Percentiles rank a stretch among this genome's conserved stretches.
Conservation (phyloP, 1,140 invertebrate genomes). For the Chlorops oryzae region DNA sequence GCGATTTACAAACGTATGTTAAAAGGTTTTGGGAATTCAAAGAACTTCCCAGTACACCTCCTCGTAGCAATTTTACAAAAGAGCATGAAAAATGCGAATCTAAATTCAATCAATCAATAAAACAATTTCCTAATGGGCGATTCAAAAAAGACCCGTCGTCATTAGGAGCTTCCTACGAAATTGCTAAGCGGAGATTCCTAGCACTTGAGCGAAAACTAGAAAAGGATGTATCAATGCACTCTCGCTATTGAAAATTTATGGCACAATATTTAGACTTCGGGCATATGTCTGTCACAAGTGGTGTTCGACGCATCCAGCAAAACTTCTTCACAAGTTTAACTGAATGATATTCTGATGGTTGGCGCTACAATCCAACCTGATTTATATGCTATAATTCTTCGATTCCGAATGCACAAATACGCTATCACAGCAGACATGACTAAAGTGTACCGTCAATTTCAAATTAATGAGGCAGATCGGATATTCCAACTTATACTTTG, state of each 20-base stretch:
- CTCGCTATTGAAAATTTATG: conserved; percentile 22
- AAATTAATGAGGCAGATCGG: conserved; percentile 17
- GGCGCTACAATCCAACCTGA: conserved; percentile 15
- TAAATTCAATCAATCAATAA: conserved; percentile 3
- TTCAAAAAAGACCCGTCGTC: conserved; percentile 18
- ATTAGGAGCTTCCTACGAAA: conserved; percentile 30
- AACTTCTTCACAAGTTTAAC: conserved; percentile 13
- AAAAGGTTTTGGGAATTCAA: conserved; percentile 35
- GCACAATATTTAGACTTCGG: conserved; percentile 37
- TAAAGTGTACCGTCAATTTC: conserved; percentile 40
- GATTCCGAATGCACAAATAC: conserved; percentile 39
- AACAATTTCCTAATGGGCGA: conserved; percentile 9
- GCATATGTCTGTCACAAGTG: conserved; percentile 36
- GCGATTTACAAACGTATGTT: too few species aligned
- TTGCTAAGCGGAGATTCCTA: conserved; percentile 29
- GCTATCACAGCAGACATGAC: conserved; percentile 22
- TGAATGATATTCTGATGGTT: conserved; percentile 18
- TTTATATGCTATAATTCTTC: conserved; percentile 32
- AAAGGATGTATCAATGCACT: conserved; percentile 18
- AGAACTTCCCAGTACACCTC: too few species aligned
- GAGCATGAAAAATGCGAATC: conserved; percentile 19
- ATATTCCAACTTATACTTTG: conserved; percentile 44
- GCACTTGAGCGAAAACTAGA: conserved; percentile 32
- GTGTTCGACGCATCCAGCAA: conserved; percentile 10
- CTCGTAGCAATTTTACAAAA: too few species aligned